Base-by-base conservation (phyloP, 2,888 invertebrate genomes). In the Lasioglossum malachurum region DNA sequence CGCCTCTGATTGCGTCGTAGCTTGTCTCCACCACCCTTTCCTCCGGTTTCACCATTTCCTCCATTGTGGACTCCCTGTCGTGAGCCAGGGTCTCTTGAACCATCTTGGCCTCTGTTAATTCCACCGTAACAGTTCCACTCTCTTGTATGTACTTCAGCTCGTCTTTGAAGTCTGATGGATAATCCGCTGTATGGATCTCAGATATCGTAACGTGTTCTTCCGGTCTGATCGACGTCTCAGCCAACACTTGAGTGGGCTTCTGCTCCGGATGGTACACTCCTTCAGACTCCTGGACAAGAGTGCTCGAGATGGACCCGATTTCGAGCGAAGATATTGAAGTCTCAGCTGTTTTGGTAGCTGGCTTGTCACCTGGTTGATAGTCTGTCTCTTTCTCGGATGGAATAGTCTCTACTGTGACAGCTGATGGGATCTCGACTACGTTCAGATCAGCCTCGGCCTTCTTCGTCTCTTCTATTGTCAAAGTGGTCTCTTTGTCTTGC, bases 201-300 rank as follows among this genome's bases (percentile, higher is more conserved):
- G 96, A 96, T 16, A 97, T 96, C 69, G 96, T 95, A 0, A 97
- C 93, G 57, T 97, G 95, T 93, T 97, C 97, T 88, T 96, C 96
- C 44, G 97, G 95, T 86, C 96, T 96, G 14, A 98, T 90, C 38
- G 96, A 96, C 60, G 96, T 93, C 92, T 96, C 96, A n/a, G 97
- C 97, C 73, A 95, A 94, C 38, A 95, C 96, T 81, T 94, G 93
- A 27, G 95, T 95, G 85, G 96, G 97, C 78, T 96, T 96, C 75
- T 96, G 96, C 81, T 96, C 96, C 27, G 96, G 93, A 23, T 95
- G 91, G 44, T 97, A 96, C 73, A 96, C 95, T 73, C 96, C 96
- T 96, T 97, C 97, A 69, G 96, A 96, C 95, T 98, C 98, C 95
- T 97, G 97, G 14, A 97, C 93, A n/a, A 96, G 93, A 0, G 97